These are phyloP conservation scores for Laticauda colubrina DNA, from an alignment of 2,113 vertebrate genomes.

Conservation along the genomic window DNA sequence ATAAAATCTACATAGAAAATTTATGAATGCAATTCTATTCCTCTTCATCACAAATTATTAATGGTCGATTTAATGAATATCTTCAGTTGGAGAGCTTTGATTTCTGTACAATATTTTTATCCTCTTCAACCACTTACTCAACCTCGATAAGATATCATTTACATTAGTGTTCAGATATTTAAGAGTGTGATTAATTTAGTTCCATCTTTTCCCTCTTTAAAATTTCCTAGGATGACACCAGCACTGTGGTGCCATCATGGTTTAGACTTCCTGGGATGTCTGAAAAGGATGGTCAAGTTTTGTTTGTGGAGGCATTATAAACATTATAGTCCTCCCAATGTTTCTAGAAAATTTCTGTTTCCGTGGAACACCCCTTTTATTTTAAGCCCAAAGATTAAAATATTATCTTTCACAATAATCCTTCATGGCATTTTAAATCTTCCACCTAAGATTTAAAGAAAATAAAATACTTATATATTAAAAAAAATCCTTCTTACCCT, in stretches of 20 bases:
- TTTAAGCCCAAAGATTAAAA: constrained; percentile 31
- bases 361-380: constrained; percentile 15
- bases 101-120: constrained; percentile 77
- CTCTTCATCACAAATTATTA: constrained; percentile 80
- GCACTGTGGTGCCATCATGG: constrained; percentile 40
- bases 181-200: constrained; percentile 59
- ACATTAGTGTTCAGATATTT: constrained; percentile 52
- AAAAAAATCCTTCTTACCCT: too few species aligned
- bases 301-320: constrained; percentile 25
- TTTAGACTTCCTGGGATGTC: constrained; percentile 43
- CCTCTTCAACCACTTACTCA: constrained; percentile 64
- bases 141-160: constrained; percentile 63
- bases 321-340: constrained; percentile 22
- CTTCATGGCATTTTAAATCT: constrained; percentile 28
- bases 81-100: constrained; percentile 71
- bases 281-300: background rate
- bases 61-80: constrained; percentile 86
- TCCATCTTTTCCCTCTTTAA: constrained; percentile 39
- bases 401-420: constrained; percentile 29
- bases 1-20: constrained; percentile 82
- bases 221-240: constrained; percentile 52
- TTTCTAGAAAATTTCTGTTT: constrained; percentile 42
- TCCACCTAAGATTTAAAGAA: constrained; percentile 7
- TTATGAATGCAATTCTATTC: constrained; percentile 80
- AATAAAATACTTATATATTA: constrained; percentile 9